Conservation (phyloP, 2,113 vertebrate species). For the Ardeotis arabs region DNA sequence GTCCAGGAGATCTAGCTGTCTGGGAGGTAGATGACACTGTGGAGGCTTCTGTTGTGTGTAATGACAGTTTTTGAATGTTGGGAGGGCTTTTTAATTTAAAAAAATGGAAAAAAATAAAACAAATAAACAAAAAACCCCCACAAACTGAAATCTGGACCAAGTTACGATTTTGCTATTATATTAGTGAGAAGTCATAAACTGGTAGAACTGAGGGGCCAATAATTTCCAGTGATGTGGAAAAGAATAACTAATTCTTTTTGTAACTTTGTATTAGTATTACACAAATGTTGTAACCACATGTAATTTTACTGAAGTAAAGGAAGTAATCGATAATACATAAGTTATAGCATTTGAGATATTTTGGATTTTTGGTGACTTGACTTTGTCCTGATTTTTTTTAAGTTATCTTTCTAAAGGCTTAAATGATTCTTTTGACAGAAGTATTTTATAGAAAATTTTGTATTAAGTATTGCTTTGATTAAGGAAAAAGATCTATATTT, state of each 20-base stretch:
- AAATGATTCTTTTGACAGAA: not conserved
- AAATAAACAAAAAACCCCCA: too few species aligned
- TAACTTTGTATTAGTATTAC: not conserved
- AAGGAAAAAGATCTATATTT: not conserved
- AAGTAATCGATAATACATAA: not conserved
- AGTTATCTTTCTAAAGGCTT: not conserved
- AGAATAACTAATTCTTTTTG: not conserved
- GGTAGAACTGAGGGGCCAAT: not conserved
- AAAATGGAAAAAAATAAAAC: not conserved
- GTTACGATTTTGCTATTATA: not conserved
- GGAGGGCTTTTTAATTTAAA: not conserved
- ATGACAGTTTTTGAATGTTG: not conserved
- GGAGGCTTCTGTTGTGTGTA: not conserved
- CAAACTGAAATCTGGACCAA: not conserved
- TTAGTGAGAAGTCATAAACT: not conserved
- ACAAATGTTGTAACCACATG: not conserved
- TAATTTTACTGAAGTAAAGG: not conserved
- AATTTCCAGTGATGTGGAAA: not conserved
- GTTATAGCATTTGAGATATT: not conserved
- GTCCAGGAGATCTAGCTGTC: not conserved
- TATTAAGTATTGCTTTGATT: not conserved
- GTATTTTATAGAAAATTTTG: not conserved
- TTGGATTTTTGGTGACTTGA: not conserved
- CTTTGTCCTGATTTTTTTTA: not conserved
- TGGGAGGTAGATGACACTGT: not conserved